These are phyloP conservation scores for Sphaeramia orbicularis DNA, from an alignment of 2,797 vertebrate genomes.

Conservation along the genomic window DNA sequence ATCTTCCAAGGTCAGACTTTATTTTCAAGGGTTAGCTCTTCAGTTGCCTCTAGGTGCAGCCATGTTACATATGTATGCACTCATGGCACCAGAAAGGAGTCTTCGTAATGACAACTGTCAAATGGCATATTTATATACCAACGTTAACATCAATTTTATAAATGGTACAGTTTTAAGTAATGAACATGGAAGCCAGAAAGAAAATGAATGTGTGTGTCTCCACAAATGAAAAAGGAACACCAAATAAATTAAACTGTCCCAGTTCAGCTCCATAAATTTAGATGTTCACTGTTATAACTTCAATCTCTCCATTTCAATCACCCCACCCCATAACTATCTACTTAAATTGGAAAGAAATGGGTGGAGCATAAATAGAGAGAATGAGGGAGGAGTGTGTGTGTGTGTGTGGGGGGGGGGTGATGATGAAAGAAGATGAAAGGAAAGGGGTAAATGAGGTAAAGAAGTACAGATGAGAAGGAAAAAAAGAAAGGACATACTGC, in stretches of 20 bases:
- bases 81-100: neutral
- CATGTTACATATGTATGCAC: slow-evolving; percentile 20
- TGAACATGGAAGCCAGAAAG: slow-evolving; percentile 5
- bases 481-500: slow-evolving; percentile 16
- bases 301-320: slow-evolving; percentile 31
- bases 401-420: neutral
- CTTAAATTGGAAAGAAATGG: slow-evolving; percentile 26
- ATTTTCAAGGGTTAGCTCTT: slow-evolving; percentile 28
- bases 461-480: slow-evolving; percentile 18
- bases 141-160: slow-evolving; percentile 26
- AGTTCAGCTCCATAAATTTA: slow-evolving; percentile 14
- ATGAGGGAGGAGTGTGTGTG: neutral
- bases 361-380: slow-evolving; percentile 17
- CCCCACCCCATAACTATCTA: slow-evolving; percentile 2
- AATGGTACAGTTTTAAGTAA: slow-evolving; percentile 2
- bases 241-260: neutral
- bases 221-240: neutral
- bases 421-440: slow-evolving; percentile 59
- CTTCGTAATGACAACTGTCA: slow-evolving; percentile 12
- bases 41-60: slow-evolving; percentile 9
- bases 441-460: slow-evolving; percentile 32
- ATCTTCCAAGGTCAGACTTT: slow-evolving; percentile 53
- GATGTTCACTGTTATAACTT: slow-evolving; percentile 5
- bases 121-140: slow-evolving; percentile 15
- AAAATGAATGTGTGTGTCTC: slow-evolving; percentile 7